Evolutionary conservation across 2,113 vertebrate genomes (phyloP).

Genomic region (Myanophis thanlyinensis): DNA sequence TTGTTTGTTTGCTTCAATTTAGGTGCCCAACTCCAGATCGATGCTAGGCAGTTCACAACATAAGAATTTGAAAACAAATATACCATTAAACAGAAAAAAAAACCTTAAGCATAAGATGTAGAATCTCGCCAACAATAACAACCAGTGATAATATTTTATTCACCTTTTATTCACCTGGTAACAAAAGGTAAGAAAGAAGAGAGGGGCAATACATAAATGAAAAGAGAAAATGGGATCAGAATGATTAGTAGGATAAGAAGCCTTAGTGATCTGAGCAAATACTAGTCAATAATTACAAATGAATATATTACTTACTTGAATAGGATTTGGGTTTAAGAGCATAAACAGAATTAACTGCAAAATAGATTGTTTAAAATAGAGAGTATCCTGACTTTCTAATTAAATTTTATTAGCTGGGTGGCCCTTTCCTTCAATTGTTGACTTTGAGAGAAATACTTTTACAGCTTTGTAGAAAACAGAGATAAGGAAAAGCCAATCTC

Average conservation of each 20-base stretch:
- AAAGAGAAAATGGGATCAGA: background rate
- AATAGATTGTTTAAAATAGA: background rate
- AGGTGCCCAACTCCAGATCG: background rate
- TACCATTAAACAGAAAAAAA: background rate
- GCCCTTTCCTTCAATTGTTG: background rate
- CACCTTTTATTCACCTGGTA: background rate
- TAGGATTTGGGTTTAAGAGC: background rate
- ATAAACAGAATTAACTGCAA: background rate
- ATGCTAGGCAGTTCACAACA: background rate
- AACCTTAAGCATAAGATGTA: background rate
- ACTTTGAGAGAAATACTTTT: background rate
- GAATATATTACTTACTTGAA: background rate
- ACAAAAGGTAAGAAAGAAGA: background rate
- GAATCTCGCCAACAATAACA: background rate
- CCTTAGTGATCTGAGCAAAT: background rate
- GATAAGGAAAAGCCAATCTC: background rate
- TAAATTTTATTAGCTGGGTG: background rate
- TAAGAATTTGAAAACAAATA: background rate
- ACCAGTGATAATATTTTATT: background rate
- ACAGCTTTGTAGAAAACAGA: background rate
- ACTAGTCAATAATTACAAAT: background rate
- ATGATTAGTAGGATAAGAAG: background rate
- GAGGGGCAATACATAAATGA: background rate
- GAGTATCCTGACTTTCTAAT: background rate
- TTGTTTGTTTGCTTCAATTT: background rate